Percentiles rank a stretch among this genome's conserved stretches.
phyloP scores from a whole-genome alignment of 2,888 invertebrate species.

The Dynastes maya region DNA sequence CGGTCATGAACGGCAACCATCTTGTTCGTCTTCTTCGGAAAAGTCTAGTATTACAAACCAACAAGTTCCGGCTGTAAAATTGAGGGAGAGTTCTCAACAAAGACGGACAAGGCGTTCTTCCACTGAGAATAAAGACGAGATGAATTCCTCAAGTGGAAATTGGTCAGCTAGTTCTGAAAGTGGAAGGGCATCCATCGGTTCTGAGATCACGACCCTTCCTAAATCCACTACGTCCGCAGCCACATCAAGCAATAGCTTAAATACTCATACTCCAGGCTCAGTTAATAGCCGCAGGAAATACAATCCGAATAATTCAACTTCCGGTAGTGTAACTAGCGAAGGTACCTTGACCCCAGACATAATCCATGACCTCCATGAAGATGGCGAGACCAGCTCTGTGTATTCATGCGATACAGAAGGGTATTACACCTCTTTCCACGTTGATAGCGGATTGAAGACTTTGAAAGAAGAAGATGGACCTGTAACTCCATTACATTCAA shows the following conservation, averaged over 20 bases:
- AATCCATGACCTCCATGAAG: slow-evolving; percentile 85
- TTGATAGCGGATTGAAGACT: slow-evolving; percentile 93
- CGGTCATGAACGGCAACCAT: slow-evolving; percentile 83
- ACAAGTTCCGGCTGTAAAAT: slow-evolving; percentile 79
- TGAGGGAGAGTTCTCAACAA: slow-evolving; percentile 83
- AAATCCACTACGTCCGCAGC: slow-evolving; percentile 81
- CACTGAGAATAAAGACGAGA: slow-evolving; percentile 81
- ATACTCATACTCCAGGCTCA: slow-evolving; percentile 78
- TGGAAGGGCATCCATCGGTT: slow-evolving; percentile 88
- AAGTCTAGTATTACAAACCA: slow-evolving; percentile 74
- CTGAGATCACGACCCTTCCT: slow-evolving; percentile 84
- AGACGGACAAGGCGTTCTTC: slow-evolving; percentile 78
- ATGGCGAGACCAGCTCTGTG: slow-evolving; percentile 90
- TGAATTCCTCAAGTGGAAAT: slow-evolving; percentile 93
- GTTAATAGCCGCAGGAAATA: slow-evolving; percentile 78
- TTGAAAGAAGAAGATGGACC: slow-evolving; percentile 85
- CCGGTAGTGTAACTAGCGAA: slow-evolving; percentile 88
- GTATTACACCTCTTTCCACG: slow-evolving; percentile 97
- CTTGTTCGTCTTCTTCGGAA: slow-evolving; percentile 81
- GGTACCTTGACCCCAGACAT: slow-evolving; percentile 89
- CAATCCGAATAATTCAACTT: slow-evolving; percentile 83
- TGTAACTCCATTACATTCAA: slow-evolving; percentile 82
- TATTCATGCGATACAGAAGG: slow-evolving; percentile 98
- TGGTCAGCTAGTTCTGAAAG: slow-evolving; percentile 96
- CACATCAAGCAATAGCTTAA: slow-evolving; percentile 81